Evolutionary conservation across 2,113 vertebrate species (phyloP), one percentile per base, ranked within the genome.

Genomic region (Lanius collurio): DNA sequence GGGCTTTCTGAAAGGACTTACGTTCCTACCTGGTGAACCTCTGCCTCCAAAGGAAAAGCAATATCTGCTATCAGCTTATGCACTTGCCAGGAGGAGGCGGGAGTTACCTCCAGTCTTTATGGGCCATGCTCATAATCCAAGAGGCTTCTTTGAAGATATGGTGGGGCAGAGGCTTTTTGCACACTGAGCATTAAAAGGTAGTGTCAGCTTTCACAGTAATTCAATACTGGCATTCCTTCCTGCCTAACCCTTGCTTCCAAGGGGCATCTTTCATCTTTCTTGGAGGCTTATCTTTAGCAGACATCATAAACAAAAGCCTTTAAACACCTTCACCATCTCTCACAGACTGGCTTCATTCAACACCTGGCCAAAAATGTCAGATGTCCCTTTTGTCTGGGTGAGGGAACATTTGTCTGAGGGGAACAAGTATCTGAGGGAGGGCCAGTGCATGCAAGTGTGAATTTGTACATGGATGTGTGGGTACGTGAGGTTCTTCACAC

Each of bases 191-290:
- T 81, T 94, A 60, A 94, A 91, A 96, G 87, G 63, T 18, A 63
- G 79, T 39, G 59, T 93, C 93, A 83, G 50, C 75, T 96, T 96
- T 87, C 94, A 67, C 47, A n/a, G 84, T 88, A 74, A 87, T 96
- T 87, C 80, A 90, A 83, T 71, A 65, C 71, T 83, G 82, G 27
- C 7, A 2, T 56, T 93, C 46, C 50, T 85, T 47, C 33, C 79
- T 94, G 79, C 47, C 59, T 86, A 78, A 31, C 49, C 90, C 75
- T 63, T 74, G 33, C 85, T 86, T 91, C 90, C 75, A 74, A 80
- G 87, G 52, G 57, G 30, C 44, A 77, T 52, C 82, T 94, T 93
- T 95, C 87, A 88, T 96, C 87, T 91, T 91, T 82, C 62, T 19
- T 68, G 82, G 47, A 87, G 31, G 82, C 82, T 85, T 95, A 88